Base-by-base conservation (phyloP, 2,888 invertebrate species). In the Tenthredo distinguenda region DNA sequence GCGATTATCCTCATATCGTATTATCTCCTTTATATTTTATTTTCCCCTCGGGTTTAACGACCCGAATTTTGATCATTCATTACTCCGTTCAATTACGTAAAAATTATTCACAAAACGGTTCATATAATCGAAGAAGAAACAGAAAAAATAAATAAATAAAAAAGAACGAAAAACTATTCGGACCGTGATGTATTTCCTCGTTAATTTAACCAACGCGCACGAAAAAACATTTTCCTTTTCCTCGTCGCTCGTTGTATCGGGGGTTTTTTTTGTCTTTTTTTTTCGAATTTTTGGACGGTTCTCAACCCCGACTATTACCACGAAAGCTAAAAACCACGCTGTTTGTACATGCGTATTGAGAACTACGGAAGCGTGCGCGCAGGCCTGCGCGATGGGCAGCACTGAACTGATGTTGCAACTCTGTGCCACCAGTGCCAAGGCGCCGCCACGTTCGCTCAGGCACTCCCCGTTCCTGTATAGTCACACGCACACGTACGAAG, bases 371-470 rank as follows among this genome's bases (percentile, higher is more conserved):
- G 89, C 91, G 89, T 90, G 90, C 91, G 89, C 89, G 90, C 92
- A 92, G 91, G 92, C 91, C 93, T 93, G 93, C 93, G 93, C 93
- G 92, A 90, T 93, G 90, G 90, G 91, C 92, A 89, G 91, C 91
- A 93, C 93, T 93, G 92, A 93, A 81, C 81, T 74, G 77, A 43
- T 40, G 81, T 81, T 81, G 81, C 81, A 62, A 81, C 58, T 62
- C 58, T 37, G 40, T 87, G 89, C 88, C 86, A 88, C 88, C 88
- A 87, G 87, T 89, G 87, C 88, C 87, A 86, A 86, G 88, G 88
- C 87, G 87, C 88, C 86, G 88, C 87, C 89, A 88, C 89, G 88
- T 88, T 87, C 77, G 85, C 21, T 50, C 47, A 40, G 83, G 40
- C 83, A 83, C 83, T 83, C 83, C 83, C 83, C 83, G 68, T 34